phyloP scores from a whole-genome alignment of 2,888 invertebrate species.

The Diaprepes abbreviatus region DNA sequence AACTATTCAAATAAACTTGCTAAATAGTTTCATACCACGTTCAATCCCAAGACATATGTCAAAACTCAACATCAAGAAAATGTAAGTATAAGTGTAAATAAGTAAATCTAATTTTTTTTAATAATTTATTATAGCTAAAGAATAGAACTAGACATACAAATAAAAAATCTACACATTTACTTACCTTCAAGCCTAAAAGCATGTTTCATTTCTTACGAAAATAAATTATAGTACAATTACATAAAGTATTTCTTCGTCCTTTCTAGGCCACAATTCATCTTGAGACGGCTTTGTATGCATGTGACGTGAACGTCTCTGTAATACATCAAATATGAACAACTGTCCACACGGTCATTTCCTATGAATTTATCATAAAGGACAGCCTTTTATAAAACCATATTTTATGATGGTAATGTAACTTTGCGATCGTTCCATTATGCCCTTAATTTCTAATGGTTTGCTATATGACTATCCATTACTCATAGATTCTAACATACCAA shows the following conservation, averaged over 20 bases:
- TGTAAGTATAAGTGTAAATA: no score
- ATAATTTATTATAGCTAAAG: no score
- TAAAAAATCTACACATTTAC: no score
- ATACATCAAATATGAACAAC: slow-evolving; percentile 24
- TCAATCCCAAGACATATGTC: no score
- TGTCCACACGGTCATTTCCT: slow-evolving; percentile 27
- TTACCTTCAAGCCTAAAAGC: no score
- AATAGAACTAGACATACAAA: no score
- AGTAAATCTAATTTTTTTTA: no score
- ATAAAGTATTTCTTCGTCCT: not conserved
- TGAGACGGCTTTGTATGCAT: slow-evolving; percentile 12
- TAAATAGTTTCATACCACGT: no score
- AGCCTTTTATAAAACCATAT: slow-evolving; percentile 19
- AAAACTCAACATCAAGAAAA: no score
- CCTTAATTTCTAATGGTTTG: not conserved
- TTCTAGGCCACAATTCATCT: slow-evolving; percentile 4
- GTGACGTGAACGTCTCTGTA: slow-evolving; percentile 9
- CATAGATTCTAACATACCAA: not conserved
- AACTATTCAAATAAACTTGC: no score
- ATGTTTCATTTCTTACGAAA: not conserved
- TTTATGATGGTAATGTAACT: slow-evolving; percentile 19
- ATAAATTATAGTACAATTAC: not conserved
- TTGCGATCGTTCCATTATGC: not conserved
- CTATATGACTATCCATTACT: not conserved
- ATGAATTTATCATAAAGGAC: slow-evolving; percentile 23